These are phyloP conservation scores for Dromiciops gliroides DNA, from an alignment of 2,113 vertebrate species.

Conservation along the genomic window DNA sequence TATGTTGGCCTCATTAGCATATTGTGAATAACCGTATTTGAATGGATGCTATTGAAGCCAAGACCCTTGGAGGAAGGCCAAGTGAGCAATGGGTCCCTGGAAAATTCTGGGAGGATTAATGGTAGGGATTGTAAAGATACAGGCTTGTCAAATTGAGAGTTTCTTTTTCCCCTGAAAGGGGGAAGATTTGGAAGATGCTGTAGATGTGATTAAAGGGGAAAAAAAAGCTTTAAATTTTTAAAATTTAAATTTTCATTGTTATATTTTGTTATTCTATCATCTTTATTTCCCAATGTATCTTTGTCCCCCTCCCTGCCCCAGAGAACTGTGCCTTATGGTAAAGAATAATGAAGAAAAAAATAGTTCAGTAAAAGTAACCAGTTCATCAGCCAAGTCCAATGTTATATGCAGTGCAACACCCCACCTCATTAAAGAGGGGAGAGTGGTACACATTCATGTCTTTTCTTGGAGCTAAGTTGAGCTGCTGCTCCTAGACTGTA, in stretches of 20 bases:
- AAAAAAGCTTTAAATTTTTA: neutral
- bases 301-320: neutral
- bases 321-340: neutral
- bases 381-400: neutral
- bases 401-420: neutral
- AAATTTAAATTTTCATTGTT: neutral
- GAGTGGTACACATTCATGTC: neutral
- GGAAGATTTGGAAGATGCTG: conserved; percentile 5
- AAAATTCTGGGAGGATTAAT: conserved; percentile 37
- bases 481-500: neutral
- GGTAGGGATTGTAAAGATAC: neutral
- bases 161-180: conserved; percentile 30
- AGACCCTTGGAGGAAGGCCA: conserved; percentile 32
- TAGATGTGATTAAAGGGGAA: neutral
- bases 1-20: conserved; percentile 62
- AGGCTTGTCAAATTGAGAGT: neutral
- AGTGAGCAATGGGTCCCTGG: conserved; percentile 19
- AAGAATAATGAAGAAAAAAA: neutral
- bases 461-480: neutral
- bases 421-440: neutral
- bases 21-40: conserved; percentile 68
- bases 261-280: neutral
- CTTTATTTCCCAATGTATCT: neutral
- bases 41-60: conserved; percentile 50
- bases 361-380: neutral